These are phyloP conservation scores for Carlito syrichta DNA, from an alignment of 2,113 vertebrate species.

Conservation along the genomic window DNA sequence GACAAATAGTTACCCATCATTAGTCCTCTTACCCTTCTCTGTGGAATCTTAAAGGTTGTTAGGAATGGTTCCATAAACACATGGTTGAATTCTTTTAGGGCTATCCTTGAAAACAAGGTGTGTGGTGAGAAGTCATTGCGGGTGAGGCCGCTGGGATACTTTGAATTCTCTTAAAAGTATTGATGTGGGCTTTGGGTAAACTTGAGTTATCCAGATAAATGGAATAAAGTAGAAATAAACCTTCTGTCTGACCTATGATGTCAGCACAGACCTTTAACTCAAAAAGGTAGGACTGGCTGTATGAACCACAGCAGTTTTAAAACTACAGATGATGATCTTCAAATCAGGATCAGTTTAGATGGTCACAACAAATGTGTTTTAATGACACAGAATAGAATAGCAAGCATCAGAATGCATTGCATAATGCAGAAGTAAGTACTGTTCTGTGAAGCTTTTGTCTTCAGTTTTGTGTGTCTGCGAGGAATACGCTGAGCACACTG, in stretches of 20 bases:
- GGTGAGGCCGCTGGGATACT: neutral
- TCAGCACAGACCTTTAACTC: neutral
- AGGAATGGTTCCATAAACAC: neutral
- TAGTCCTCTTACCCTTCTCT: neutral
- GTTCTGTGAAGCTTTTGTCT: neutral
- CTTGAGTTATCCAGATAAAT: neutral
- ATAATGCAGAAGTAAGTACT: neutral
- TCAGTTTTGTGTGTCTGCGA: neutral
- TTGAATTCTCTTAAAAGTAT: neutral
- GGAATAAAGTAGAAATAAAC: neutral
- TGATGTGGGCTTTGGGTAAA: neutral
- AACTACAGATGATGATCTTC: neutral
- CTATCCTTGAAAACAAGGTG: neutral
- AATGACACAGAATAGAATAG: neutral
- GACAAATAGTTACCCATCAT: neutral
- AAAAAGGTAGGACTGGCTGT: neutral
- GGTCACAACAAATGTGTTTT: neutral
- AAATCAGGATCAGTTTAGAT: neutral
- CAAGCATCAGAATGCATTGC: neutral
- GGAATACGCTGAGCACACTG: neutral
- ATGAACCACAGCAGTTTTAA: neutral
- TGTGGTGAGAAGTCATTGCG: neutral
- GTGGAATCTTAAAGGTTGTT: neutral
- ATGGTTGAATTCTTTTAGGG: neutral
- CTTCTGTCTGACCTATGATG: neutral